Evolutionary conservation across 2,888 invertebrate species (phyloP).

Genomic region (Sinelater perroti): DNA sequence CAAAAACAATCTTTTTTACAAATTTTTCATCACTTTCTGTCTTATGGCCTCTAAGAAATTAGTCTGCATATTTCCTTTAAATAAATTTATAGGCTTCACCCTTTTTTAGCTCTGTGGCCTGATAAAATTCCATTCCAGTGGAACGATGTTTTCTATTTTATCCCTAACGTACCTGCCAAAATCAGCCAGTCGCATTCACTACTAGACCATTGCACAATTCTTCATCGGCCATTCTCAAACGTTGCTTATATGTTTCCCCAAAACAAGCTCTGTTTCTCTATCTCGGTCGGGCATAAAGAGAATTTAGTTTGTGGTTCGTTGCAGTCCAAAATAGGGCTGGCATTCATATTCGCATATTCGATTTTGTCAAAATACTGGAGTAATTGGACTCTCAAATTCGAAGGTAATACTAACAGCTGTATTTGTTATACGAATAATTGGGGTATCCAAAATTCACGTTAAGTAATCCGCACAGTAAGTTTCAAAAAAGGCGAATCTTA

Average conservation of each 20-base stretch:
- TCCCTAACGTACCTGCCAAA: slow-evolving; percentile 5
- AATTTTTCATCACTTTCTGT: neutral
- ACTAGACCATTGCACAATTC: neutral
- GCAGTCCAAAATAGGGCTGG: neutral
- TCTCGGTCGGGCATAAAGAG: neutral
- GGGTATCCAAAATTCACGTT: too few relatives aligned
- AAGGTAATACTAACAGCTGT: too few relatives aligned
- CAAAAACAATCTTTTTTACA: neutral
- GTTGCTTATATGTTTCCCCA: neutral
- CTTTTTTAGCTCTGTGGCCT: neutral
- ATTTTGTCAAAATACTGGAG: too few relatives aligned
- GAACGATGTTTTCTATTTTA: slow-evolving; percentile 4
- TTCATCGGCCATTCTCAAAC: neutral
- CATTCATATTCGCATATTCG: too few relatives aligned
- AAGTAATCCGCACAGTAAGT: too few relatives aligned
- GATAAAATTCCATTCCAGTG: neutral
- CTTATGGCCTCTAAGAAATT: neutral
- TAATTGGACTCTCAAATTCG: too few relatives aligned
- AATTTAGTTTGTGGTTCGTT: neutral
- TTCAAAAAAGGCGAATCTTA: too few relatives aligned
- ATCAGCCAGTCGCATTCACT: neutral
- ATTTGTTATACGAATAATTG: too few relatives aligned
- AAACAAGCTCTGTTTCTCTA: neutral
- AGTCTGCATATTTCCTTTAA: too few relatives aligned
- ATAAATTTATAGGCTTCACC: neutral